These are phyloP conservation scores for Sus scrofa DNA, from an alignment of 2,113 vertebrate genomes.

Conservation along the genomic window DNA sequence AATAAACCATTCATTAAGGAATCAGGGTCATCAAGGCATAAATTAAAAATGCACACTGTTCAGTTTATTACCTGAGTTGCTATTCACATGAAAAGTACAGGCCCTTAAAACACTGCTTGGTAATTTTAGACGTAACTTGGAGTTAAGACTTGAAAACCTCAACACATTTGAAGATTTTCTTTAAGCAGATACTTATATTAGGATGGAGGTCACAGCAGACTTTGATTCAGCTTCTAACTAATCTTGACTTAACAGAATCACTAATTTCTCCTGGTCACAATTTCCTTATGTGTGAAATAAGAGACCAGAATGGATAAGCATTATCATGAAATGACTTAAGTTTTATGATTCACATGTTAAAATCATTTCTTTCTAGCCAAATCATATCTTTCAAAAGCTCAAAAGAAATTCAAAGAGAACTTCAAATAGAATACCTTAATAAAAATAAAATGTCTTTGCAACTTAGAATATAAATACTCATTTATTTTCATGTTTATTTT, in stretches of 20 bases:
- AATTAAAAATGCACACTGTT: background rate
- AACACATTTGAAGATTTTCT: background rate
- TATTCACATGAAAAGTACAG: background rate
- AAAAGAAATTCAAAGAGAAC: constrained; percentile 29
- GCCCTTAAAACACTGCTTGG: background rate
- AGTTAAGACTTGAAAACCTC: background rate
- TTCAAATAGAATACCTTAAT: constrained; percentile 21
- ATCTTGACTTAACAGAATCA: constrained; percentile 51
- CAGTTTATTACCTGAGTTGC: constrained; percentile 9
- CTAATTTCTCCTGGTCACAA: background rate
- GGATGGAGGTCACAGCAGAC: background rate
- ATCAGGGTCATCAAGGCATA: background rate
- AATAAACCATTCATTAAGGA: background rate
- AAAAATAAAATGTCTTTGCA: constrained; percentile 34
- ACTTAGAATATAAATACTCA: background rate
- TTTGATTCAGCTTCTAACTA: constrained; percentile 36
- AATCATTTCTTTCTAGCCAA: constrained; percentile 11
- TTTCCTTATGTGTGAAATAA: background rate
- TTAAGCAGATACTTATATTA: constrained; percentile 6
- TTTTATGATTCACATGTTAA: constrained; percentile 8
- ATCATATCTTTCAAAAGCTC: background rate
- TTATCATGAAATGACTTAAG: constrained; percentile 8
- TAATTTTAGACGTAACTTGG: background rate
- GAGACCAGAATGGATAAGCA: background rate
- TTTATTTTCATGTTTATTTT: background rate